Evolutionary conservation across 2,113 vertebrate genomes (phyloP), one percentile per base, ranked within the genome.

Genomic region (Pogonocichla stellata): DNA sequence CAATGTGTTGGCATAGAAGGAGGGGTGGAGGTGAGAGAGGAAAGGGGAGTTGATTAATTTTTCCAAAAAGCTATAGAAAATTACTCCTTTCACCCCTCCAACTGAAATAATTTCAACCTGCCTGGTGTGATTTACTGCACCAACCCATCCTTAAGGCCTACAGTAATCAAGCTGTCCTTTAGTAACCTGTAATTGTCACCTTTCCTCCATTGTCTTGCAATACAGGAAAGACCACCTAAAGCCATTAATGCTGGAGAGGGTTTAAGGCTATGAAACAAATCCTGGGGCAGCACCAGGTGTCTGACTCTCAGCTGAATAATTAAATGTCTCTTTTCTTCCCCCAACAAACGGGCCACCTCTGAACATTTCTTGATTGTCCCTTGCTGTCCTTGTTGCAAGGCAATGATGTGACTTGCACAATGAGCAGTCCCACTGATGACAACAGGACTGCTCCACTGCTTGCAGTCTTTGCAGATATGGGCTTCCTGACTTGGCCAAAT

Each of bases 21-120:
- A 25, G 4, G 8, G 2, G 4, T 2, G 2, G 2, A 42, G 7
- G 9, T 15, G 19, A 73, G 26, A 38, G 8, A 47, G 24, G 8
- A 19, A 86, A 70, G 31, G 13, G 29, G 14, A 71, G 26, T 29
- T 40, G 22, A 71, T 71, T 45, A 42, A 23, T 58, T 82, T 66
- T 67, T 33, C 4, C 25, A 47, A 79, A 25, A 53, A 78, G 14
- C 60, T 90, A 24, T 31, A 50, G 79, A n/a, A 75, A 25, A 64
- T 50, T 29, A 33, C 8, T 66, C 11, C 12, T 93, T 89, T 74
- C 77, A 90, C 23, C 4, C 5, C 33, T 78, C 42, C 57, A 81
- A 26, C 20, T 65, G 64, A 77, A 89, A 83, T 43, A 36, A 87
- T 66, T 90, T 81, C 54, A 70, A 16, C 38, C 20, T 88, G 29